These are phyloP conservation scores for Halocaridina rubra DNA, from an alignment of 2,888 invertebrate genomes.

Conservation along the genomic window DNA sequence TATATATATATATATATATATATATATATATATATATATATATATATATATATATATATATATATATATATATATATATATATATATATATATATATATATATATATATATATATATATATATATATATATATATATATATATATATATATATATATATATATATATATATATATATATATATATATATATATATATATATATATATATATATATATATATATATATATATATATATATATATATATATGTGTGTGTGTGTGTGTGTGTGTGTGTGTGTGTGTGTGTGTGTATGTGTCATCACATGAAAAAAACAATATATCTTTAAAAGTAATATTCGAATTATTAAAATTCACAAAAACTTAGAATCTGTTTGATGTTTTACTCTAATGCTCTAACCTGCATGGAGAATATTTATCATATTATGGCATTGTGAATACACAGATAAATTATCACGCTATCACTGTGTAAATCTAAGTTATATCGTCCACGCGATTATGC, in stretches of 20 bases:
- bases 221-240: constrained; percentile 11
- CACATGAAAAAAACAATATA: no score
- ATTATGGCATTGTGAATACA: no score
- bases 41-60: constrained; percentile 11
- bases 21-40: constrained; percentile 14
- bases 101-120: constrained; percentile 14
- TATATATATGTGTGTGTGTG: neutral
- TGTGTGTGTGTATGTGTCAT: neutral
- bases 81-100: constrained; percentile 14
- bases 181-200: constrained; percentile 5
- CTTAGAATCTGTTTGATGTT: no score
- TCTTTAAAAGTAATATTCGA: no score
- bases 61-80: neutral
- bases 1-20: constrained; percentile 10
- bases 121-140: constrained; percentile 9
- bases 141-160: neutral
- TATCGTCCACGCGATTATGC: no score
- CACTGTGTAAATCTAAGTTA: no score
- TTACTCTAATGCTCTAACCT: no score
- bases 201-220: constrained; percentile 14
- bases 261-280: neutral
- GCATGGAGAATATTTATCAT: no score
- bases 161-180: neutral
- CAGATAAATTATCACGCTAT: no score
- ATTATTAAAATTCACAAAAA: no score